A percentile compares a stretch with the other conserved stretches of the same genome.
Evolutionary conservation across 2,113 vertebrate species (phyloP).

Genomic region (Cathartes aura): DNA sequence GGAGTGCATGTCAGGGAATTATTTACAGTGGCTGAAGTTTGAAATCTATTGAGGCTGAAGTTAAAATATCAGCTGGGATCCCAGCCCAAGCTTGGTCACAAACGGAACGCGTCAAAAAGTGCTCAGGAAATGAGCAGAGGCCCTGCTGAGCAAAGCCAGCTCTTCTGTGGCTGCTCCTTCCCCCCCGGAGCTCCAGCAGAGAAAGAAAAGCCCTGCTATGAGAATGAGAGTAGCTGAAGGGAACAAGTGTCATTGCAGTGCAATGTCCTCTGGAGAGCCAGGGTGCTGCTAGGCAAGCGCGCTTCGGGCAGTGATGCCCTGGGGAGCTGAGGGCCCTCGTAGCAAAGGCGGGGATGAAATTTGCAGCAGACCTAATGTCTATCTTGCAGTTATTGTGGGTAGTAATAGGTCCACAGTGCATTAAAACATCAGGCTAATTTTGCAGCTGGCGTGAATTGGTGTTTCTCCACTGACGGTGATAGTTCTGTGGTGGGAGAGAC

Average conservation of each 20-base stretch:
- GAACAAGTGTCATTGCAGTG: not conserved
- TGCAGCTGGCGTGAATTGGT: not conserved
- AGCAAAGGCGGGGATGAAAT: not conserved
- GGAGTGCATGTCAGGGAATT: not conserved
- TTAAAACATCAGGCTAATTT: not conserved
- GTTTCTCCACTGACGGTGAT: not conserved
- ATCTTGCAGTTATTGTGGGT: not conserved
- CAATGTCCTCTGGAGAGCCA: not conserved
- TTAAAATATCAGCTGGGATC: conserved; percentile 66
- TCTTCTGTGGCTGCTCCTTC: conserved; percentile 21
- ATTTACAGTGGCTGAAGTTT: conserved; percentile 61
- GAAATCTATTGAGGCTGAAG: conserved; percentile 59
- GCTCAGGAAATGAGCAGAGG: conserved; percentile 60
- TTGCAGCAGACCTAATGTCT: not conserved
- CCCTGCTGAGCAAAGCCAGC: conserved; percentile 44
- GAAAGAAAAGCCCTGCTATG: not conserved
- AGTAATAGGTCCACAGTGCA: not conserved
- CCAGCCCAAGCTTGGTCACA: conserved; percentile 53
- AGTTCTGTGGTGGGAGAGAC: not conserved
- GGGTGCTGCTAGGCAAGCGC: not conserved
- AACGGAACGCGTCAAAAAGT: conserved; percentile 37
- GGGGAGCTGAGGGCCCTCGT: not conserved
- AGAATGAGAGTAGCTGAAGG: not conserved
- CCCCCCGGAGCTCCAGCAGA: not conserved
- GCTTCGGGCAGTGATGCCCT: not conserved